A percentile compares a stretch with the other conserved stretches of the same genome.
phyloP scores from a whole-genome alignment of 2,113 vertebrate genomes.

The Camelus bactrianus region DNA sequence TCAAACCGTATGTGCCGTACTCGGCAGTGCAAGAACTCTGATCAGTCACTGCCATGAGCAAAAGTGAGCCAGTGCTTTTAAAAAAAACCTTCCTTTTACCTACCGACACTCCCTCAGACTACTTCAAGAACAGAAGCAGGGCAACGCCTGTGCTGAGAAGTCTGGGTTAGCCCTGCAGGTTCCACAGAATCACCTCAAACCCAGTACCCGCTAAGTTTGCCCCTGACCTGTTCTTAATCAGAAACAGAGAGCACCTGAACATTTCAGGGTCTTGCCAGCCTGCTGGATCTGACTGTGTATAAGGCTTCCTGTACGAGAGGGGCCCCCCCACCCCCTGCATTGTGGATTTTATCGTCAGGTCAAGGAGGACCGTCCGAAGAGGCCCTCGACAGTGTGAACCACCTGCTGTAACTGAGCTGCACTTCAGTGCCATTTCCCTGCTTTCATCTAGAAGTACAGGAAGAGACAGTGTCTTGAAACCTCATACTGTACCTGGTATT shows the following conservation, averaged over 20 bases:
- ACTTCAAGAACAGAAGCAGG: background rate
- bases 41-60: background rate
- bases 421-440: background rate
- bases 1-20: background rate
- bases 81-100: background rate
- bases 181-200: conserved; percentile 6
- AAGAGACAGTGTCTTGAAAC: background rate
- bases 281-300: background rate
- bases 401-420: background rate
- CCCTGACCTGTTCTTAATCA: background rate
- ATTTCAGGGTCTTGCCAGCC: background rate
- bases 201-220: background rate
- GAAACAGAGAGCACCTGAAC: background rate
- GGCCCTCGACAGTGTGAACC: background rate
- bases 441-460: background rate
- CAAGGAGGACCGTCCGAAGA: conserved; percentile 27
- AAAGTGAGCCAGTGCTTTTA: background rate
- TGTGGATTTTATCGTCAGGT: conserved; percentile 10
- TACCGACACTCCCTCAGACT: background rate
- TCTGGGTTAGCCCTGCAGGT: background rate
- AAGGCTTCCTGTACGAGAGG: conserved; percentile 13
- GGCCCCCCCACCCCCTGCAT: background rate
- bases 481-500: background rate
- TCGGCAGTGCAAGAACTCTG: background rate
- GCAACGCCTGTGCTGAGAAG: background rate